Evolutionary conservation across 2,113 vertebrate genomes (phyloP), one percentile per base, ranked within the genome.

Genomic region (Dasyornis broadbenti): DNA sequence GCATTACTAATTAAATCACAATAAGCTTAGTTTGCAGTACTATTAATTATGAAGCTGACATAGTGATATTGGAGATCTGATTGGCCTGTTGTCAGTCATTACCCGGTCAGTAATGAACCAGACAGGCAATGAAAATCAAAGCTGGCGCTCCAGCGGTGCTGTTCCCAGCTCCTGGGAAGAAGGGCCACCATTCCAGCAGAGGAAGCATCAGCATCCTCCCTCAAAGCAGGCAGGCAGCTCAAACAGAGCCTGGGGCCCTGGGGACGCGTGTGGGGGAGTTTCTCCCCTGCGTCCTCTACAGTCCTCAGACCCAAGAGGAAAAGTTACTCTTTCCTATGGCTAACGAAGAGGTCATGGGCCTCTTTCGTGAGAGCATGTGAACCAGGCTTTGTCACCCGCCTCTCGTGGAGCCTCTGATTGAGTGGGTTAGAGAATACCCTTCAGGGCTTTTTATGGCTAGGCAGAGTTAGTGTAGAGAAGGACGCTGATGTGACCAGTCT

Each of bases 1-100:
- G 90, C 88, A 94, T 96, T 91, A 71, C 94, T 97, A 97, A 97
- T 97, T 97, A 97, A 97, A 97, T 96, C 96, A 96, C 94, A 96
- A 95, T 96, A 91, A 96, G 89, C 94, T 96, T 95, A 96, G 68
- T 94, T 96, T 96, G 91, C 95, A 88, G 96, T 77, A 92, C 79
- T 92, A 95, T 97, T 96, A 92, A 95, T 96, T 97, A 95, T 94
- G 91, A 95, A 97, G 92, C 93, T 96, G 94, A 94, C 92, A 95
- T 21, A 53, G 86, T 81, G 86, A 81, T 95, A 93, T 64, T 94
- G 92, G 91, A 94, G 94, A 96, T 95, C 90, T 89, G 92, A 92
- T 95, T 94, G 90, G 79, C 82, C 94, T 66, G 33, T 77, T 96
- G 92, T 95, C 95, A 94, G 93, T 91, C 95, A 92, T 96, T 94